Evolutionary conservation across 2,113 vertebrate species (phyloP).

Genomic region (Microtus ochrogaster): DNA sequence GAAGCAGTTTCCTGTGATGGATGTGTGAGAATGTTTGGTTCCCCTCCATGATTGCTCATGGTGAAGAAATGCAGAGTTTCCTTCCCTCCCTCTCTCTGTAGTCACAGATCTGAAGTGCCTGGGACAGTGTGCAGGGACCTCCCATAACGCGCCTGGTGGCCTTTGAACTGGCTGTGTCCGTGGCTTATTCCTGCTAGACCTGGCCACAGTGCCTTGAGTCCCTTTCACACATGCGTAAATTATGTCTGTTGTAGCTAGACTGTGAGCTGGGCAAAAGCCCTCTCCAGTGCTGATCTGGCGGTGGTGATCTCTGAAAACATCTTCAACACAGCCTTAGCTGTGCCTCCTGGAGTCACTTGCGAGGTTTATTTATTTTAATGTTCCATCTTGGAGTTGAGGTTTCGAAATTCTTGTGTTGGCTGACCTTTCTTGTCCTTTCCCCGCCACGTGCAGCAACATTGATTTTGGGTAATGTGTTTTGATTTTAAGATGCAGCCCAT

Average conservation of each 20-base stretch:
- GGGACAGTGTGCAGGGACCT: background rate
- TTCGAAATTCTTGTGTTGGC: background rate
- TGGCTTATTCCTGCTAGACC: background rate
- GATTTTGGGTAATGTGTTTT: constrained; percentile 69
- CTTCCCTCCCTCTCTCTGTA: background rate
- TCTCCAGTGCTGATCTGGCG: background rate
- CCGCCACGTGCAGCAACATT: background rate
- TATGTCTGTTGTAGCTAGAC: fast-evolving
- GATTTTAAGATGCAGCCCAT: constrained; percentile 57
- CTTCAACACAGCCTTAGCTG: background rate
- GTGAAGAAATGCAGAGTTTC: background rate
- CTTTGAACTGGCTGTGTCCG: background rate
- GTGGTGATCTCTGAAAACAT: background rate
- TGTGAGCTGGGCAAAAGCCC: background rate
- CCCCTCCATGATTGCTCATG: background rate
- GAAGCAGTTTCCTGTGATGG: background rate
- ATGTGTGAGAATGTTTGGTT: background rate
- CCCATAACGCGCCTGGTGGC: background rate
- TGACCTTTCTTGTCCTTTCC: constrained; percentile 47
- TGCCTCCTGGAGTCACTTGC: background rate
- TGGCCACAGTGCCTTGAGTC: fast-evolving
- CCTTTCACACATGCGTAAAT: fast-evolving
- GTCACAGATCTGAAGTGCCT: background rate
- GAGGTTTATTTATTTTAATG: background rate
- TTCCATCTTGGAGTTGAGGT: background rate